These are phyloP conservation scores for Plusia festucae DNA, from an alignment of 2,888 invertebrate genomes.

Conservation along the genomic window DNA sequence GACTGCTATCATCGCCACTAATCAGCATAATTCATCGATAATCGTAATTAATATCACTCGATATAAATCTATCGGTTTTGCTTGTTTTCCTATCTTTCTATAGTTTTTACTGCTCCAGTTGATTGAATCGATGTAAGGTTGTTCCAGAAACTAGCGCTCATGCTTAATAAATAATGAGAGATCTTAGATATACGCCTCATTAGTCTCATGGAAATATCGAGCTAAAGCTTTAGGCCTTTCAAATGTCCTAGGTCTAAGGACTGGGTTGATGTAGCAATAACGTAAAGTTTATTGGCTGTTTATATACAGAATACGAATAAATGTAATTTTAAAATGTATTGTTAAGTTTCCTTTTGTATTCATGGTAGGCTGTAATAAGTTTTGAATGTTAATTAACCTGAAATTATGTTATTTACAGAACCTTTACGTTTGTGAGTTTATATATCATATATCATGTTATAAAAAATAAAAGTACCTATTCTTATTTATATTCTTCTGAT, in stretches of 20 bases:
- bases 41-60: constrained; percentile 48
- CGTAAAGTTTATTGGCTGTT: no score
- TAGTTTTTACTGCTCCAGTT: constrained; percentile 31
- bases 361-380: no score
- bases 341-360: no score
- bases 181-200: neutral
- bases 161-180: neutral
- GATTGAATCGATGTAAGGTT: neutral
- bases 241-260: neutral
- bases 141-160: constrained; percentile 1
- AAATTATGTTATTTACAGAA: no score
- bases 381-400: no score
- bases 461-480: no score
- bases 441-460: no score
- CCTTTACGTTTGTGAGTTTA: no score
- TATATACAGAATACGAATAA: no score
- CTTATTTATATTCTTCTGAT: no score
- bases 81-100: constrained; percentile 25
- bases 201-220: neutral
- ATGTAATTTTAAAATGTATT: no score
- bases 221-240: neutral
- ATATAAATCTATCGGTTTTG: constrained; percentile 49
- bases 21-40: constrained; percentile 50
- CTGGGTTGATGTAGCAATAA: neutral
- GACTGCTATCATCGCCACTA: constrained; percentile 39